A percentile compares a stretch with the other conserved stretches of the same genome.
These are phyloP conservation scores for Pao palembangensis DNA, from an alignment of 2,113 vertebrate species.

Conservation along the genomic window DNA sequence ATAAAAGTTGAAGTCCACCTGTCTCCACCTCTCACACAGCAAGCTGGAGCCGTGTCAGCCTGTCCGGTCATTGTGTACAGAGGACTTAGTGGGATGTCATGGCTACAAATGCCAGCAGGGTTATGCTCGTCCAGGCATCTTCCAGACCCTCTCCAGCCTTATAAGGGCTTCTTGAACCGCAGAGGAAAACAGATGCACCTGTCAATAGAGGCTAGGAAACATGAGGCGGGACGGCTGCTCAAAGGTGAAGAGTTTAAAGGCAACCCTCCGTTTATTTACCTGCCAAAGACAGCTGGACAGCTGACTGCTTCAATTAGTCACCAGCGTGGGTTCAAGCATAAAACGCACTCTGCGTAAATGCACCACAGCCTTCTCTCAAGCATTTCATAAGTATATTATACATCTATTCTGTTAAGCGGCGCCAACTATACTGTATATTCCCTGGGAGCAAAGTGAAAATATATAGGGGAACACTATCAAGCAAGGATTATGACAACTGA, in stretches of 20 bases:
- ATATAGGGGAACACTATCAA: constrained; percentile 13
- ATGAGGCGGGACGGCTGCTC: constrained; percentile 34
- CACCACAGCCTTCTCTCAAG: constrained; percentile 11
- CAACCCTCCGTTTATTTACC: constrained; percentile 60
- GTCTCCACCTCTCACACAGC: constrained; percentile 60
- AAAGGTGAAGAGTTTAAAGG: constrained; percentile 54
- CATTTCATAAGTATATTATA: constrained; percentile 21
- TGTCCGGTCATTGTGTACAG: constrained; percentile 65
- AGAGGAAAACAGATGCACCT: constrained; percentile 71
- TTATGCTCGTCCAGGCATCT: constrained; percentile 67
- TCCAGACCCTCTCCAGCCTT: constrained; percentile 58
- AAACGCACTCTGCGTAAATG: constrained; percentile 10
- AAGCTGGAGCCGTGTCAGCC: constrained; percentile 63
- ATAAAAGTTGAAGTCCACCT: constrained; percentile 69
- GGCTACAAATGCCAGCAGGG: constrained; percentile 62
- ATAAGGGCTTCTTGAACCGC: constrained; percentile 60
- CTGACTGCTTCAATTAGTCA: constrained; percentile 30
- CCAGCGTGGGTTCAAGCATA: constrained; percentile 17
- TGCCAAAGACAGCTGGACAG: constrained; percentile 44
- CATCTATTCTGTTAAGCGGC: constrained; percentile 12
- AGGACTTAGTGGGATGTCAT: constrained; percentile 66
- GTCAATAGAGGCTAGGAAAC: constrained; percentile 70
- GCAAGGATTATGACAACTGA: constrained; percentile 25
- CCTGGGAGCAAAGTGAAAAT: constrained; percentile 22
- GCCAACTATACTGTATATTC: no score